phyloP scores from a whole-genome alignment of 2,113 vertebrate genomes.

The Erythrocercus mccallii region DNA sequence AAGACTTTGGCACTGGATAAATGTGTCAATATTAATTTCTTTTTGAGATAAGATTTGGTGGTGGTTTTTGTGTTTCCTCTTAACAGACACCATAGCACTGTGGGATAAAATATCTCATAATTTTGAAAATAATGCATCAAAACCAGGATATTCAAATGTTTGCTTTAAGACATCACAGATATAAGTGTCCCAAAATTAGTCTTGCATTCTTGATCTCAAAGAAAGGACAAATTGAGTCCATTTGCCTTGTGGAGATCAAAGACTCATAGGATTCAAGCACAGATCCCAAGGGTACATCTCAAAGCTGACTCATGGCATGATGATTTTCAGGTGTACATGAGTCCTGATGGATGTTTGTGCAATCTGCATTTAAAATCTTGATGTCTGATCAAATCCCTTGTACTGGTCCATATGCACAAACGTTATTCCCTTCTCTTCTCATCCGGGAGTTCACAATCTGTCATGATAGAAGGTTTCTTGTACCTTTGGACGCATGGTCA shows the following conservation, averaged over 20 bases:
- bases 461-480: slow-evolving; percentile 1
- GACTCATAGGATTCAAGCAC: not conserved
- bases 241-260: not conserved
- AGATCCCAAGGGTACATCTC: not conserved
- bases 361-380: slow-evolving; percentile 7
- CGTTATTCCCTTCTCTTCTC: not conserved
- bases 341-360: not conserved
- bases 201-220: not conserved
- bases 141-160: not conserved
- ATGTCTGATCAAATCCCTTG: not conserved
- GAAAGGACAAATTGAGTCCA: not conserved
- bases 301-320: not conserved
- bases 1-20: not conserved
- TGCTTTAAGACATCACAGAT: not conserved
- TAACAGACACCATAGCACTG: not conserved
- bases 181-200: not conserved
- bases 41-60: not conserved
- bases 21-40: not conserved
- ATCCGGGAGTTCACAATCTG: not conserved
- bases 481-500: not conserved
- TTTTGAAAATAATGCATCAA: not conserved
- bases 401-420: slow-evolving; percentile 5
- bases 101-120: not conserved
- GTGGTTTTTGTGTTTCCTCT: not conserved
- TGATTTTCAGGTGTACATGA: slow-evolving; percentile 29